A percentile compares a stretch with the other conserved stretches of the same genome.
Conservation (phyloP, 2,888 invertebrate species). For the Drepana falcataria region DNA sequence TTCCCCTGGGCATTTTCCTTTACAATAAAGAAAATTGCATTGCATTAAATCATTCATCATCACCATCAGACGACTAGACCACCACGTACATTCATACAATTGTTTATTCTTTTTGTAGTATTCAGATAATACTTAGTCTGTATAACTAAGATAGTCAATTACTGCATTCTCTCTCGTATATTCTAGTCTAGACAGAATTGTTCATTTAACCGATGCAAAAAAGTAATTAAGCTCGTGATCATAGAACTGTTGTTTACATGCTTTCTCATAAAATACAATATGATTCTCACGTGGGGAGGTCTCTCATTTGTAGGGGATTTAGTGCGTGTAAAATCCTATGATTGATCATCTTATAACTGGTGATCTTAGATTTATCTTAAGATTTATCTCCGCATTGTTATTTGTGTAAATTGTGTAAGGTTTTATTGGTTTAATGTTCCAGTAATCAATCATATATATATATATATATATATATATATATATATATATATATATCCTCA, state of each 20-base stretch:
- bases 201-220: constrained; percentile 49
- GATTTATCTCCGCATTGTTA: neutral
- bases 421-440: neutral
- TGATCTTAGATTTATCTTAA: neutral
- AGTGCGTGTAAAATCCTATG: constrained; percentile 43
- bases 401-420: neutral
- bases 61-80: no score
- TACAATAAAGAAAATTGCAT: no score
- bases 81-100: no score
- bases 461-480: no score
- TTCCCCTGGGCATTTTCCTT: no score
- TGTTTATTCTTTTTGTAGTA: no score
- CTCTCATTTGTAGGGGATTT: constrained; percentile 34
- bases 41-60: no score
- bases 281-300: constrained; percentile 44
- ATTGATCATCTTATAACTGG: constrained; percentile 18
- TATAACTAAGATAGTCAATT: neutral
- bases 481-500: no score
- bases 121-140: no score
- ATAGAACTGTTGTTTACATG: constrained; percentile 48
- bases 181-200: constrained; percentile 28
- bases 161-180: neutral
- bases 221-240: constrained; percentile 60
- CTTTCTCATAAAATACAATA: constrained; percentile 58
- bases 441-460: neutral